Conservation (phyloP, 2,888 invertebrate species). For the Cantharis lateralis region DNA sequence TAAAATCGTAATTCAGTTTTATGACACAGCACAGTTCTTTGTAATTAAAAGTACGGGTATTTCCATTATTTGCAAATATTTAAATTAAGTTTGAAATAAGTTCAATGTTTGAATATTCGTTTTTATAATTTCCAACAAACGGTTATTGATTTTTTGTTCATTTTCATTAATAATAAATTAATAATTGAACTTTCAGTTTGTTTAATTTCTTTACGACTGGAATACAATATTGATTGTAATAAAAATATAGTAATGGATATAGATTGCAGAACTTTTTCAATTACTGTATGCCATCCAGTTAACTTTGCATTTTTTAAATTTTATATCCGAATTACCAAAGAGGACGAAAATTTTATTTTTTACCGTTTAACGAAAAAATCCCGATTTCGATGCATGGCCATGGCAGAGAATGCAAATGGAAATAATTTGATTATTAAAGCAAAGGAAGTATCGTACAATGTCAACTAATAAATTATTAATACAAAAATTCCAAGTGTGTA, state of each 20-base stretch:
- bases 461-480: not conserved
- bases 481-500: not conserved
- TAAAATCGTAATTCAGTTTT: not conserved
- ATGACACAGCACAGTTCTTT: no score
- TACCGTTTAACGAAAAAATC: not conserved
- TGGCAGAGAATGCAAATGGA: not conserved
- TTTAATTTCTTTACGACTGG: not conserved
- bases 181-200: not conserved
- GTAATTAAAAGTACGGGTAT: not conserved
- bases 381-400: not conserved
- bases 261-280: not conserved
- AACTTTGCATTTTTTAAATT: not conserved
- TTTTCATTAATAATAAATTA: not conserved
- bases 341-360: not conserved
- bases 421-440: not conserved
- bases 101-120: not conserved
- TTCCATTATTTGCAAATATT: not conserved
- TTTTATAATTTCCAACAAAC: not conserved
- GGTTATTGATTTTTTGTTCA: not conserved
- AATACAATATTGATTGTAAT: not conserved
- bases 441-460: not conserved
- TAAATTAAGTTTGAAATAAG: not conserved
- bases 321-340: not conserved
- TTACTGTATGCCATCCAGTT: not conserved
- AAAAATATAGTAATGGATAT: not conserved